A percentile compares a stretch with the other conserved stretches of the same genome.
phyloP scores from a whole-genome alignment of 2,113 vertebrate species.

The Picathartes gymnocephalus region DNA sequence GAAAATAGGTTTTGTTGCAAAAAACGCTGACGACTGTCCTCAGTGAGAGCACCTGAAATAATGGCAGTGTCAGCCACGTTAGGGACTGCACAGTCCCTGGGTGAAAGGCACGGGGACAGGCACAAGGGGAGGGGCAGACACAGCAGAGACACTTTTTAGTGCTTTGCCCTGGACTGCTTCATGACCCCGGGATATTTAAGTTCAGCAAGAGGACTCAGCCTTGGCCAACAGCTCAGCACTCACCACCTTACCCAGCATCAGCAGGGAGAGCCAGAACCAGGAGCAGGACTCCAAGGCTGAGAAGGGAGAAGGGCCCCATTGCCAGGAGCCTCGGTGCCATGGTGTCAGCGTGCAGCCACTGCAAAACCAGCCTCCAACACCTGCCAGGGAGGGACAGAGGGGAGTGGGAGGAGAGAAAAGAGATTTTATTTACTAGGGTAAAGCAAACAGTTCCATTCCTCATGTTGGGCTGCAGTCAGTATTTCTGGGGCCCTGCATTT shows the following conservation, averaged over 20 bases:
- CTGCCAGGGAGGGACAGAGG: conserved; percentile 23
- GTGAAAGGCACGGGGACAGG: neutral
- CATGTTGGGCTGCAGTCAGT: neutral
- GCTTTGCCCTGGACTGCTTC: neutral
- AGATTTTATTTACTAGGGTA: neutral
- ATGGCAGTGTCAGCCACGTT: neutral
- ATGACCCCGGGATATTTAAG: neutral
- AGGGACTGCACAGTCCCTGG: neutral
- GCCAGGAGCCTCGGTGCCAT: conserved; percentile 44
- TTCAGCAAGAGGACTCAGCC: neutral
- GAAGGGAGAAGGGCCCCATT: neutral
- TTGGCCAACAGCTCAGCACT: conserved; percentile 34
- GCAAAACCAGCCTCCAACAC: neutral
- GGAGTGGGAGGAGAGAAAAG: neutral
- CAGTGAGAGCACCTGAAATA: neutral
- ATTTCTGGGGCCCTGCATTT: neutral
- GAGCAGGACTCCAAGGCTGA: conserved; percentile 54
- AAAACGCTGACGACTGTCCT: neutral
- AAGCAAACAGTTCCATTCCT: neutral
- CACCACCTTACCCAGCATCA: conserved; percentile 69
- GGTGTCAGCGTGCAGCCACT: neutral
- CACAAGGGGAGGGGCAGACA: neutral
- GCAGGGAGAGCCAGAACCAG: conserved; percentile 50
- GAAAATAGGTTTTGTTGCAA: conserved; percentile 12
- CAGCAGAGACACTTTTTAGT: neutral